Evolutionary conservation across 2,113 vertebrate species (phyloP).

Genomic region (Rhadina sibilatrix): DNA sequence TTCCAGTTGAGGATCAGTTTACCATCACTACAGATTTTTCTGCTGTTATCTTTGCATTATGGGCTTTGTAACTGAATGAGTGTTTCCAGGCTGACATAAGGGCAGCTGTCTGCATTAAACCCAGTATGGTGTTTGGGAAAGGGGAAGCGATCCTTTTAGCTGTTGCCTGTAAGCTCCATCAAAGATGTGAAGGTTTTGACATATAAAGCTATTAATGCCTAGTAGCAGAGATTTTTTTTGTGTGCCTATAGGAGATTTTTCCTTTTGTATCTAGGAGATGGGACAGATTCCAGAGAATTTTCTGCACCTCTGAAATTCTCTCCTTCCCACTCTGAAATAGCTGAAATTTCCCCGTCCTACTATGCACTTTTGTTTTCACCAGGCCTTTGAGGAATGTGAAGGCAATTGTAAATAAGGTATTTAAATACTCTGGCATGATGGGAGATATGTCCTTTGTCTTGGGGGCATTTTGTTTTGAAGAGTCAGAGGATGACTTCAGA

Average conservation of each 20-base stretch:
- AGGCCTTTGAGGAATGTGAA: background rate
- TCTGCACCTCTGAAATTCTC: background rate
- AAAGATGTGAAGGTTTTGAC: background rate
- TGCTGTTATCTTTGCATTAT: background rate
- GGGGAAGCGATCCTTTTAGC: background rate
- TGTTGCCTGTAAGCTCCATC: background rate
- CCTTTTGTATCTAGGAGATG: background rate
- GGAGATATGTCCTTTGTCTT: background rate
- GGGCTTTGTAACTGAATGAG: background rate
- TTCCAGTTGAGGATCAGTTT: background rate
- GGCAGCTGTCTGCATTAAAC: background rate
- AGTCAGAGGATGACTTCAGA: background rate
- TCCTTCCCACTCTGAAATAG: slow-evolving; percentile 7
- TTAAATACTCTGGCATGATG: background rate
- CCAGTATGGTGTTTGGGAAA: background rate
- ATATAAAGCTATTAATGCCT: background rate
- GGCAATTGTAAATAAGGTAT: background rate
- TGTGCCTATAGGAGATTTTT: background rate
- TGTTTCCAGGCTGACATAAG: background rate
- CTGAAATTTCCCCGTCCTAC: background rate
- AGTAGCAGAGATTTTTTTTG: background rate
- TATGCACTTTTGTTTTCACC: background rate
- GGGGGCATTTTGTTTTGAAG: background rate
- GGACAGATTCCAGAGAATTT: background rate
- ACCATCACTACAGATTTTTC: background rate